Percentiles rank a stretch among this genome's conserved stretches.
These are phyloP conservation scores for Tryphoninae sp. DNA, from an alignment of 2,888 invertebrate genomes.

Conservation along the genomic window DNA sequence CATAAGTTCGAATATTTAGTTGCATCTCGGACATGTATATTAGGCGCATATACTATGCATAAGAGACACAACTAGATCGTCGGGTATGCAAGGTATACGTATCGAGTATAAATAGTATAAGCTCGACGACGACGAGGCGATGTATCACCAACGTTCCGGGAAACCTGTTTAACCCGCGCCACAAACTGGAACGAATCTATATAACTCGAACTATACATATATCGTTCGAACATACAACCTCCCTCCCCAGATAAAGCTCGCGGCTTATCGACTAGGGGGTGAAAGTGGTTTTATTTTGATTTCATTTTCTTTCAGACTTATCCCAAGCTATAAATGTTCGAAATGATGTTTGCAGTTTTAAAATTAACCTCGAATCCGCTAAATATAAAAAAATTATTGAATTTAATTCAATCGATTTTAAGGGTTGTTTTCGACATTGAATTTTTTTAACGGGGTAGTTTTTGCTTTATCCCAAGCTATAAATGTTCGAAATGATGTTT, in stretches of 20 bases:
- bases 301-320: not conserved
- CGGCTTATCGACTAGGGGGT: not conserved
- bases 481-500: not conserved
- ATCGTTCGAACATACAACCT: not conserved
- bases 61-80: slow-evolving; percentile 23
- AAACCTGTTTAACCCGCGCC: slow-evolving; percentile 54
- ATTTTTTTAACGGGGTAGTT: not conserved
- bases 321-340: not conserved
- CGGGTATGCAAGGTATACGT: slow-evolving; percentile 24
- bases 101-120: slow-evolving; percentile 54
- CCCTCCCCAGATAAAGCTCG: slow-evolving; percentile 25
- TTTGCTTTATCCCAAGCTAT: not conserved
- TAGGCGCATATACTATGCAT: not conserved
- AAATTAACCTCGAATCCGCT: too few relatives aligned
- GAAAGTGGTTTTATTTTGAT: not conserved
- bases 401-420: not conserved
- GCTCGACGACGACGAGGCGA: slow-evolving; percentile 35
- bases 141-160: slow-evolving; percentile 46
- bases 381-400: not conserved
- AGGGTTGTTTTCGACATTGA: not conserved
- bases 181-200: slow-evolving; percentile 54
- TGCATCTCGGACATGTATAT: slow-evolving; percentile 9
- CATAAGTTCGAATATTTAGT: slow-evolving; percentile 10
- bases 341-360: not conserved
- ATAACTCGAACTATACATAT: slow-evolving; percentile 30